A percentile compares a stretch with the other conserved stretches of the same genome.
Evolutionary conservation across 2,888 invertebrate genomes (phyloP).

Genomic region (Latrodectus elegans): DNA sequence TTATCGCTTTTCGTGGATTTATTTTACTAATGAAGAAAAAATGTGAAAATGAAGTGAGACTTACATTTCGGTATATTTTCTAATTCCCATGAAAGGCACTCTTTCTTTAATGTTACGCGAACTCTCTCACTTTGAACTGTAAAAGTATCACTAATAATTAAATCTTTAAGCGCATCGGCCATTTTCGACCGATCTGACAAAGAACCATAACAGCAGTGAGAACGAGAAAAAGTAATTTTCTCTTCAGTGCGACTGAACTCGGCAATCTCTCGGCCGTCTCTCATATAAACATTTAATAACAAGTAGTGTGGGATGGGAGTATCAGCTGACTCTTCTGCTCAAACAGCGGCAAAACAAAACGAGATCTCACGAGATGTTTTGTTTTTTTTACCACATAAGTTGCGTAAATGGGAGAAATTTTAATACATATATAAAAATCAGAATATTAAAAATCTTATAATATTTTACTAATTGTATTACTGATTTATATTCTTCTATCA

Average conservation of each 20-base stretch:
- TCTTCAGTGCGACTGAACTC: not conserved
- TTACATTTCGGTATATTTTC: constrained; percentile 49
- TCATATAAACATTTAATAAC: too few species aligned
- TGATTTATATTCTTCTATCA: too few species aligned
- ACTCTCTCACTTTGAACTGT: constrained; percentile 27
- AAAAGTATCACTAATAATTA: constrained; percentile 44
- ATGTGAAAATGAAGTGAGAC: not conserved
- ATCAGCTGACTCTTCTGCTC: too few species aligned
- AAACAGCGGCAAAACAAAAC: too few species aligned
- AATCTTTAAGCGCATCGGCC: not conserved
- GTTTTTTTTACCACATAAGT: too few species aligned
- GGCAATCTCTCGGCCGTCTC: not conserved
- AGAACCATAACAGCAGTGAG: not conserved
- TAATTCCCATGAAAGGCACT: constrained; percentile 35
- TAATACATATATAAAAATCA: too few species aligned
- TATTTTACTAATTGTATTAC: too few species aligned
- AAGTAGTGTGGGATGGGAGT: too few species aligned
- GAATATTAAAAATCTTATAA: too few species aligned
- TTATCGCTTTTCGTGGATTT: too few species aligned
- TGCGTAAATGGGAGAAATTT: too few species aligned
- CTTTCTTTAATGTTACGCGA: constrained; percentile 36
- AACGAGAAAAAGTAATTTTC: not conserved
- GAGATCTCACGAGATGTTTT: too few species aligned
- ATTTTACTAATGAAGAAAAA: not conserved
- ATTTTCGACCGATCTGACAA: not conserved